Percentiles rank a stretch among this genome's conserved stretches.
Conservation (phyloP, 2,797 vertebrate genomes). For the Epinephelus malabaricus region DNA sequence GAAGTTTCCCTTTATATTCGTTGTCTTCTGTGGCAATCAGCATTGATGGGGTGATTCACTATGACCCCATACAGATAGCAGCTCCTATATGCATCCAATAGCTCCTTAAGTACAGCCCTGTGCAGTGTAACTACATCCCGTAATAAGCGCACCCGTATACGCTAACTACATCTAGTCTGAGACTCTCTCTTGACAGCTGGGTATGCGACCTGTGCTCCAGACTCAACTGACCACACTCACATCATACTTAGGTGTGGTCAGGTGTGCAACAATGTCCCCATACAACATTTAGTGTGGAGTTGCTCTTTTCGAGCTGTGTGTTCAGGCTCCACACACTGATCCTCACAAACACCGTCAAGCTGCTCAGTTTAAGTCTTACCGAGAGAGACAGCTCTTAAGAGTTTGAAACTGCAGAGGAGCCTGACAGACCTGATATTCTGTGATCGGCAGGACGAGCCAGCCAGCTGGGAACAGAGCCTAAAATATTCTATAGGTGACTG, state of each 20-base stretch:
- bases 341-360: conserved; percentile 1
- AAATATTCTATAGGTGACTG: conserved; percentile 25
- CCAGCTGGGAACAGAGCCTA: background rate
- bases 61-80: too few relatives aligned
- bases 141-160: background rate
- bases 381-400: conserved; percentile 27
- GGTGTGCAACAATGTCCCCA: background rate
- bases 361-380: conserved; percentile 19
- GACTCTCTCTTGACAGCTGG: background rate
- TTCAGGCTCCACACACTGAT: conserved; percentile 10
- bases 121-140: background rate
- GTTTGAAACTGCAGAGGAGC: conserved; percentile 34
- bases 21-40: too few relatives aligned
- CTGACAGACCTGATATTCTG: conserved; percentile 15
- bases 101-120: background rate
- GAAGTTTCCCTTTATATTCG: too few relatives aligned
- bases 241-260: background rate
- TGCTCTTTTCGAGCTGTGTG: conserved; percentile 12
- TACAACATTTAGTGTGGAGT: background rate
- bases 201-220: background rate
- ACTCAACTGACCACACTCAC: too few relatives aligned
- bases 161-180: background rate
- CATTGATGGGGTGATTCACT: too few relatives aligned
- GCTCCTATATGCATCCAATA: too few relatives aligned
- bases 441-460: conserved; percentile 22